phyloP scores from a whole-genome alignment of 2,113 vertebrate species.

The Silurus glanis region DNA sequence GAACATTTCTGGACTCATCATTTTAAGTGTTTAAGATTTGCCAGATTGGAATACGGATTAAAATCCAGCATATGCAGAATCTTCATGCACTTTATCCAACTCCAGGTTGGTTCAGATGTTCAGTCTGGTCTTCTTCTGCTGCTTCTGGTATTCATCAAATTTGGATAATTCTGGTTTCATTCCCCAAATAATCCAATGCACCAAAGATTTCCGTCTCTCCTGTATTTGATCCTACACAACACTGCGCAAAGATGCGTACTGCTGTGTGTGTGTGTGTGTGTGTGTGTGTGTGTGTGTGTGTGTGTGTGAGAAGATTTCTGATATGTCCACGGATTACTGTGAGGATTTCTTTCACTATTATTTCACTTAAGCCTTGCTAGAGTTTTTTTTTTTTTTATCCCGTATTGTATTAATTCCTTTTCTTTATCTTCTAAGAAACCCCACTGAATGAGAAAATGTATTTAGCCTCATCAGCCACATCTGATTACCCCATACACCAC shows the following conservation, averaged over 20 bases:
- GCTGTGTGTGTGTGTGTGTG: not conserved
- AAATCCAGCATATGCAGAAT: not conserved
- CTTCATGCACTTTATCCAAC: not conserved
- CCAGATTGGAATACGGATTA: not conserved
- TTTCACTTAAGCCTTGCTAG: not conserved
- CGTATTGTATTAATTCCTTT: not conserved
- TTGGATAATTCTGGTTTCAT: not conserved
- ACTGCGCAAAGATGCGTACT: not conserved
- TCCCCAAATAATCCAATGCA: not conserved
- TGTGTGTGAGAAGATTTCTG: not conserved
- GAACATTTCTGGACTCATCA: not conserved
- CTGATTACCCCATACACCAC: not conserved
- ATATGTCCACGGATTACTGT: not conserved
- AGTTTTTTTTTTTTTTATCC: not conserved
- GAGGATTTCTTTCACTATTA: not conserved
- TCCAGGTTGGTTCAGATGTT: not conserved
- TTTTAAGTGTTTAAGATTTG: not conserved
- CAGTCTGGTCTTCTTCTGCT: not conserved
- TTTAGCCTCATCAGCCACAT: not conserved
- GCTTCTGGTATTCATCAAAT: not conserved
- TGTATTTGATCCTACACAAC: not conserved
- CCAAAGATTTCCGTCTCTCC: not conserved
- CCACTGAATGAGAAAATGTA: not conserved
- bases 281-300: not conserved
- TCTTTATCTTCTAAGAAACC: not conserved